phyloP scores from a whole-genome alignment of 2,113 vertebrate species.

The Caranx melampygus region DNA sequence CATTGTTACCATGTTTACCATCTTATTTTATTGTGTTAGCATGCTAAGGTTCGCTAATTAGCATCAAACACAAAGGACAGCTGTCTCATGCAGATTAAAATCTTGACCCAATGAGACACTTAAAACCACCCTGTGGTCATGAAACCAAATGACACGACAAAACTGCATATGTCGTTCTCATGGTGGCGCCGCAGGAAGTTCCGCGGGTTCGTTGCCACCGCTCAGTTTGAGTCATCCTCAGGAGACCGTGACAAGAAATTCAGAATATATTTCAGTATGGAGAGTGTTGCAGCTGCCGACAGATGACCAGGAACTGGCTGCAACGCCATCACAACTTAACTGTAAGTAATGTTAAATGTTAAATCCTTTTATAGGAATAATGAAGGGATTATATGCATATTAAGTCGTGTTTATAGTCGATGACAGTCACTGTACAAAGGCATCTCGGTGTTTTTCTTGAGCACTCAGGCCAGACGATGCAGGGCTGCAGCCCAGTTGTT shows the following conservation, averaged over 20 bases:
- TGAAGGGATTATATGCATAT: neutral
- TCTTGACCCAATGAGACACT: neutral
- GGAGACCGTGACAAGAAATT: neutral
- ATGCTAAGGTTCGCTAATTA: neutral
- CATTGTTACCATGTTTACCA: too few species aligned
- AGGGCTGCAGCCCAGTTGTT: slow-evolving; percentile 47
- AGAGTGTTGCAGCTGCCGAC: neutral
- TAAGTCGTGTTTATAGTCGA: neutral
- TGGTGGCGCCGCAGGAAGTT: neutral
- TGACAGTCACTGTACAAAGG: slow-evolving; percentile 10
- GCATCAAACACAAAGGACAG: too few species aligned
- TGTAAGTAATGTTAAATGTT: neutral
- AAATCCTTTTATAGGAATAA: neutral
- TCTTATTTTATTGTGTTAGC: neutral
- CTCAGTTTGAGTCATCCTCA: neutral
- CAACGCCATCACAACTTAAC: neutral
- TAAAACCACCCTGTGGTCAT: neutral
- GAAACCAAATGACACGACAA: neutral
- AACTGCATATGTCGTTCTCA: neutral
- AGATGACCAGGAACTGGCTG: too few species aligned
- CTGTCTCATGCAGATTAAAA: neutral
- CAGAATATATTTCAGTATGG: neutral
- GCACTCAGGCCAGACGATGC: slow-evolving; percentile 27
- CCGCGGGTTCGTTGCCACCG: too few species aligned
- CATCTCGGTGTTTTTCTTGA: slow-evolving; percentile 16